Evolutionary conservation across 1,140 invertebrate genomes (phyloP).

Genomic region (Paralvinella palmiformis): DNA sequence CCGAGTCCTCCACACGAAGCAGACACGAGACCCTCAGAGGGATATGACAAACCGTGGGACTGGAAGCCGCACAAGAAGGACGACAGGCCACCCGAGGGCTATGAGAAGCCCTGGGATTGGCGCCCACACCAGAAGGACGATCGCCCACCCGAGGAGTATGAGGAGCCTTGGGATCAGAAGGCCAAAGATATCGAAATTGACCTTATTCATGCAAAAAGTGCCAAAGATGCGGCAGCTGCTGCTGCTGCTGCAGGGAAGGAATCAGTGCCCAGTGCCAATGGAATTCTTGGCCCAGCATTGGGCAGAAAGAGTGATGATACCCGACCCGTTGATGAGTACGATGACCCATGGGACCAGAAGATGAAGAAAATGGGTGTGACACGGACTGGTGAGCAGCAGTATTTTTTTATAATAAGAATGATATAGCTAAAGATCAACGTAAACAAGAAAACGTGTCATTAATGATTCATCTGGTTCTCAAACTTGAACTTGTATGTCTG

Average conservation of each 20-base stretch:
- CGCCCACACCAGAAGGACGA: constrained; percentile 20
- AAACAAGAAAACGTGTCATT: too few species aligned
- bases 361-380: neutral
- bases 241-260: too few species aligned
- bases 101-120: constrained; percentile 18
- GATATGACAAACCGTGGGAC: constrained; percentile 21
- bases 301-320: neutral
- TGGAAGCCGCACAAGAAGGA: constrained; percentile 17
- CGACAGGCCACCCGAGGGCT: constrained; percentile 4
- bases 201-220: constrained; percentile 12
- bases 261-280: too few species aligned
- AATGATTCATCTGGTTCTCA: neutral
- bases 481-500: neutral
- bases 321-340: constrained; percentile 15
- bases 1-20: constrained; percentile 1
- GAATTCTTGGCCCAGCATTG: neutral
- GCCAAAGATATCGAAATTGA: constrained; percentile 11
- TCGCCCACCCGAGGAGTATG: constrained; percentile 13
- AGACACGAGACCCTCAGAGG: constrained; percentile 9
- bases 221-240: neutral
- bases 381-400: neutral
- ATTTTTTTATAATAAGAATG: neutral
- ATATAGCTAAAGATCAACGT: too few species aligned
- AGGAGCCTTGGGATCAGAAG: constrained; percentile 19
- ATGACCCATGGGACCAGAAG: constrained; percentile 21